Evolutionary conservation across 2,797 vertebrate genomes (phyloP), one percentile per base, ranked within the genome.

Genomic region (Echeneis naucrates): DNA sequence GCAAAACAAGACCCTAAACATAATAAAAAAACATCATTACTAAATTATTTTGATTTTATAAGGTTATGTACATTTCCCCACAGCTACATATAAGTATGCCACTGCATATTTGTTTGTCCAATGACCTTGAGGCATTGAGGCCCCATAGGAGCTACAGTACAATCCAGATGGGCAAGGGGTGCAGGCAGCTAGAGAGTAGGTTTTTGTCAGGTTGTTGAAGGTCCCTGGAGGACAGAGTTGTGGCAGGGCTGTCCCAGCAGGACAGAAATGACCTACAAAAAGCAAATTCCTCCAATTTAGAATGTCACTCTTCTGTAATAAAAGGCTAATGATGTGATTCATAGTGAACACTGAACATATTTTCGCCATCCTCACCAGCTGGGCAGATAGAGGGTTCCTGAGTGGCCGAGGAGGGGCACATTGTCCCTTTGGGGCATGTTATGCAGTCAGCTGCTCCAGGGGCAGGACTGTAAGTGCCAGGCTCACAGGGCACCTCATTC

Each of bases 151-250:
- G 57, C 88, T 86, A 80, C 97, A 99, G 85, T 92, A 98, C 0
- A 78, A 81, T 32, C 97, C 97, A 63, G 88, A 83, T 0, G 96
- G 96, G 82, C 98, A 99, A 11, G 87, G 85, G 52, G 88, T 91
- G 88, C 97, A 99, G 62, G 92, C 88, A 1, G 86, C 67, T 8
- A 55, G 68, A 1, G 94, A 95, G 38, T 86, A 16, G 0, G 95
- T 92, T 9, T 95, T 95, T 65, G 94, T 93, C 69, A 86, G 69
- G 38, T 90, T 63, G 45, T 91, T 96, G 40, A 96, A 84, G 0
- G 96, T 97, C 35, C 97, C 97, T 57, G 90, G 79, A 0, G 96
- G 96, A 53, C 97, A 99, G 0, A 96, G 94, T 53, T 92, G 33
- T 0, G 97, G 94, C 13, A 82, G 61, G 2, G 89, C 78, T 4